A percentile compares a stretch with the other conserved stretches of the same genome.
Evolutionary conservation across 2,888 invertebrate species (phyloP).

Genomic region (Drosophila eohydei): DNA sequence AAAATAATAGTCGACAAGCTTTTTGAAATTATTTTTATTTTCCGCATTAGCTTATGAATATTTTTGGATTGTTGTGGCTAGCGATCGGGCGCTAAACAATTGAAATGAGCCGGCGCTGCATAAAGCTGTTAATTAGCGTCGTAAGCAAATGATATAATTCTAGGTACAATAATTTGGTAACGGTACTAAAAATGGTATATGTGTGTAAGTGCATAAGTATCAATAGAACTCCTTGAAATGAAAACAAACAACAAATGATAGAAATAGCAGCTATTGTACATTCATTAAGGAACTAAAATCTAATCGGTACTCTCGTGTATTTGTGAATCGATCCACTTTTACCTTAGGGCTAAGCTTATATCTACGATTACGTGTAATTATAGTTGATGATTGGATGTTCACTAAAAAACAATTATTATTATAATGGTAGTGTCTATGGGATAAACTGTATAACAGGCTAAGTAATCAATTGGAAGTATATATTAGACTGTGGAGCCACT

Average conservation of each 20-base stretch:
- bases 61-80: conserved; percentile 31
- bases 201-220: background rate
- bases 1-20: background rate
- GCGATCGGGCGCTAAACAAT: conserved; percentile 44
- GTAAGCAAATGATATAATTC: conserved; percentile 44
- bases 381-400: conserved; percentile 24
- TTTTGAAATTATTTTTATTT: conserved; percentile 68
- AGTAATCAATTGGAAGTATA: conserved; percentile 37
- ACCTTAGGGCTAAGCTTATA: conserved; percentile 69
- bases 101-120: conserved; percentile 27
- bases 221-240: conserved; percentile 9
- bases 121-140: conserved; percentile 51
- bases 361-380: conserved; percentile 66
- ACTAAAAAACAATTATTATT: conserved; percentile 42
- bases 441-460: conserved; percentile 62
- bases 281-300: conserved; percentile 43
- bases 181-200: conserved; percentile 49
- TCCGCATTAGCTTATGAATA: conserved; percentile 44
- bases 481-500: conserved; percentile 6
- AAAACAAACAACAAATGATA: conserved; percentile 13
- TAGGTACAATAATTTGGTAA: conserved; percentile 67
- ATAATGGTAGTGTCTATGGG: conserved; percentile 46
- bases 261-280: conserved; percentile 41
- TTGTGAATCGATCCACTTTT: conserved; percentile 42
- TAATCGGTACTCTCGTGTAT: conserved; percentile 29